Percentiles rank a stretch among this genome's conserved stretches.
Conservation (phyloP, 2,113 vertebrate genomes). For the Vireo altiloquus region DNA sequence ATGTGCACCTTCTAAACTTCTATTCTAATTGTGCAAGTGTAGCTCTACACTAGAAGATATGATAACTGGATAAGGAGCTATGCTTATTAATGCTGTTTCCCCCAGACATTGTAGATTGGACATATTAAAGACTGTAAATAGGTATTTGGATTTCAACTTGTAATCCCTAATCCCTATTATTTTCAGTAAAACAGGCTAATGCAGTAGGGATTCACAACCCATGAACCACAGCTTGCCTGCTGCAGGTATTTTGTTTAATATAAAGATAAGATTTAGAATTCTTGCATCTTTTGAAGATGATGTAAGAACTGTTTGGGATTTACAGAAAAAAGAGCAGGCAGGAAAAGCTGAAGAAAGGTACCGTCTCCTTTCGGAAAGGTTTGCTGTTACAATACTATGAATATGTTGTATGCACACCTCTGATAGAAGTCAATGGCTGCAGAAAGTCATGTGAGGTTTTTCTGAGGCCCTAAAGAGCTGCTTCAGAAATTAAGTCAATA, state of each 20-base stretch:
- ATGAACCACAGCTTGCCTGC: background rate
- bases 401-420: background rate
- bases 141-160: background rate
- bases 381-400: background rate
- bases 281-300: background rate
- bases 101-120: background rate
- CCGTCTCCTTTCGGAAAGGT: background rate
- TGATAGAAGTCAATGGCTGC: background rate
- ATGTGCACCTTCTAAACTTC: background rate
- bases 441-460: background rate
- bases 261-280: background rate
- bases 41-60: background rate
- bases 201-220: background rate
- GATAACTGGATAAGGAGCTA: background rate
- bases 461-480: background rate
- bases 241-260: background rate
- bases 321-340: background rate
- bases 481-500: background rate
- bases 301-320: background rate
- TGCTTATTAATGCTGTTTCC: background rate
- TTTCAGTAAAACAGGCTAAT: background rate
- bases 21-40: background rate
- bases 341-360: background rate
- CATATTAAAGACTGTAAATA: background rate
- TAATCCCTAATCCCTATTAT: constrained; percentile 9